phyloP scores from a whole-genome alignment of 2,888 invertebrate genomes.

The Athalia rosae region DNA sequence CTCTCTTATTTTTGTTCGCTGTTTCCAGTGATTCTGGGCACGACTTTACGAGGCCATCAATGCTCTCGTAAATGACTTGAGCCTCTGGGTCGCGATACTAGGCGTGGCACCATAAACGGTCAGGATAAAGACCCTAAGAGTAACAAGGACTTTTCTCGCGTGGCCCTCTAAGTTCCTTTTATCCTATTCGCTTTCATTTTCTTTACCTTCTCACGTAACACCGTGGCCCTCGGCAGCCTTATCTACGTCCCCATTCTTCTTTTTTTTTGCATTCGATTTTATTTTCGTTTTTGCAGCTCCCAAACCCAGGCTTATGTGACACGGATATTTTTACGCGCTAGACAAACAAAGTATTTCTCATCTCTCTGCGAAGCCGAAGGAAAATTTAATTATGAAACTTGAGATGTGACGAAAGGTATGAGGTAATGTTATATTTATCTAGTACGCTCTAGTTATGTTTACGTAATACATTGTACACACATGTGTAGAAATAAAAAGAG shows the following conservation, averaged over 20 bases:
- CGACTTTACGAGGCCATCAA: constrained; percentile 38
- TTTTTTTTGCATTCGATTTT: background rate
- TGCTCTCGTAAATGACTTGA: constrained; percentile 32
- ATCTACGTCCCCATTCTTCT: background rate
- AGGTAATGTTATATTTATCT: too few species aligned
- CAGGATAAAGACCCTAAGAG: constrained; percentile 15
- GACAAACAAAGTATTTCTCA: too few species aligned
- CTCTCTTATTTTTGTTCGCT: background rate
- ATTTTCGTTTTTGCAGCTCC: background rate
- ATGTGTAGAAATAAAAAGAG: too few species aligned
- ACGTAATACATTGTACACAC: too few species aligned
- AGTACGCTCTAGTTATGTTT: too few species aligned
- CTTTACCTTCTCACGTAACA: background rate
- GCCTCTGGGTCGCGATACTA: constrained; percentile 14
- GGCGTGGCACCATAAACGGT: constrained; percentile 29
- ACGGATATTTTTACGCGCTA: too few species aligned
- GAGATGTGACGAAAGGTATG: too few species aligned
- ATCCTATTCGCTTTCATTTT: constrained; percentile 19
- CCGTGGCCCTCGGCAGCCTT: background rate
- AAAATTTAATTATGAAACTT: too few species aligned
- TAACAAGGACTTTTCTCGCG: constrained; percentile 17
- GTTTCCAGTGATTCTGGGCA: constrained; percentile 25
- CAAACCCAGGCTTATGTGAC: too few species aligned
- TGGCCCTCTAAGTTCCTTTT: constrained; percentile 4
- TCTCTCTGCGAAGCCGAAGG: too few species aligned